These are phyloP conservation scores for Hippocampus zosterae DNA, from an alignment of 2,113 vertebrate genomes.

Conservation along the genomic window DNA sequence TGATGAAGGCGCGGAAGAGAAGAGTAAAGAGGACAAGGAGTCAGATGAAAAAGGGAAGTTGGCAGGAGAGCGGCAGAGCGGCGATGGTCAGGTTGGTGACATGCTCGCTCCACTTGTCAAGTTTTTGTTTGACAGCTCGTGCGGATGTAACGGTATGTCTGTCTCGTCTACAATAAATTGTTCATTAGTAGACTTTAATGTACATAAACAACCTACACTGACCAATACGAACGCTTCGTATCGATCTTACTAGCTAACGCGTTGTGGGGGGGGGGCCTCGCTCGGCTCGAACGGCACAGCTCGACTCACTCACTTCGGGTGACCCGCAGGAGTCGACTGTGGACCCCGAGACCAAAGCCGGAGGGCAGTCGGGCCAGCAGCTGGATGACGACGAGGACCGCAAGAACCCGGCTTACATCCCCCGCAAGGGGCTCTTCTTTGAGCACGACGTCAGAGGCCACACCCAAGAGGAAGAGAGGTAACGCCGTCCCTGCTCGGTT, in stretches of 20 bases:
- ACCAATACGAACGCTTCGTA: too few species aligned
- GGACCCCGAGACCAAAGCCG: conserved; percentile 83
- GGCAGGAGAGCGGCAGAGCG: conserved; percentile 91
- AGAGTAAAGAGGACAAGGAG: conserved; percentile 71
- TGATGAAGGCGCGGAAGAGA: conserved; percentile 55
- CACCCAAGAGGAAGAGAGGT: conserved; percentile 91
- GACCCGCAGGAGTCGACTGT: conserved; percentile 88
- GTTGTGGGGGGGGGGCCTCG: too few species aligned
- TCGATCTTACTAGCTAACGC: too few species aligned
- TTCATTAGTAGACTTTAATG: too few species aligned
- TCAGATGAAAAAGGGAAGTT: conserved; percentile 76
- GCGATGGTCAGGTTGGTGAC: conserved; percentile 88
- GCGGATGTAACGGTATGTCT: background rate
- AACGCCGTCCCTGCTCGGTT: background rate
- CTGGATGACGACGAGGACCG: conserved; percentile 93
- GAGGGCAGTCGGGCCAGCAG: conserved; percentile 82
- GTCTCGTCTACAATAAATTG: too few species aligned
- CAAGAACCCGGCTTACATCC: conserved; percentile 96
- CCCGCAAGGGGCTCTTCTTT: conserved; percentile 94
- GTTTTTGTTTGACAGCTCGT: background rate
- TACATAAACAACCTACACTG: too few species aligned
- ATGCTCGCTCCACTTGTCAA: background rate
- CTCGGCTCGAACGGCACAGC: too few species aligned
- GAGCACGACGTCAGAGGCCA: conserved; percentile 95
- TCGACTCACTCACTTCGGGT: background rate